These are phyloP conservation scores for Hipparchia semele DNA, from an alignment of 2,888 invertebrate genomes.

Conservation along the genomic window DNA sequence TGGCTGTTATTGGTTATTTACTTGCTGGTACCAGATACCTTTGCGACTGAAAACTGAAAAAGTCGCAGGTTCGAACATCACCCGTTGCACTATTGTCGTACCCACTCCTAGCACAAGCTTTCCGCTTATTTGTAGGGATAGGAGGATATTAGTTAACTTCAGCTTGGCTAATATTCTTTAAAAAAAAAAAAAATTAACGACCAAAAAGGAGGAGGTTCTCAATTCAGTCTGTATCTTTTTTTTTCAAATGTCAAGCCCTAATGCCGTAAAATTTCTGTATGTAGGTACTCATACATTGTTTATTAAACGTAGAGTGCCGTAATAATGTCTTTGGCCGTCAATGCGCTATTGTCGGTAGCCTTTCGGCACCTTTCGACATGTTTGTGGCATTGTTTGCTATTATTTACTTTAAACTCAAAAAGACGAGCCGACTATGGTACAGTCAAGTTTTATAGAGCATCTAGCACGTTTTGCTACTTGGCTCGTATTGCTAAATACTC, in stretches of 20 bases:
- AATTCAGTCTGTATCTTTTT: not conserved
- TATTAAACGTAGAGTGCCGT: constrained; percentile 19
- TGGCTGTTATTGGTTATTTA: too few species aligned
- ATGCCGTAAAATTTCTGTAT: constrained; percentile 27
- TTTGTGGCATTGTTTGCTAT: constrained; percentile 30
- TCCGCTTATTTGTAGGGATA: too few species aligned
- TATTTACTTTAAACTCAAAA: constrained; percentile 25
- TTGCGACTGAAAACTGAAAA: too few species aligned
- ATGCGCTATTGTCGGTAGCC: constrained; percentile 14
- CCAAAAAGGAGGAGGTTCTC: too few species aligned
- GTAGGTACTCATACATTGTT: not conserved
- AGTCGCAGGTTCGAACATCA: too few species aligned
- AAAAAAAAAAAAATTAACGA: too few species aligned
- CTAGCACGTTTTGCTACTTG: constrained; percentile 17
- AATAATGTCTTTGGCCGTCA: constrained; percentile 28
- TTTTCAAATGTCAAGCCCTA: constrained; percentile 21
- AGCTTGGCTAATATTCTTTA: too few species aligned
- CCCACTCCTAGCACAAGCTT: too few species aligned
- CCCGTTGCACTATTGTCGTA: too few species aligned
- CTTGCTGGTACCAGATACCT: too few species aligned
- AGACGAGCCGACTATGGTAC: constrained; percentile 3
- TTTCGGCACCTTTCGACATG: constrained; percentile 26
- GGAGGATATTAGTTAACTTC: too few species aligned
- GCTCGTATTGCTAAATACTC: not conserved
- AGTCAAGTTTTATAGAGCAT: not conserved